Evolutionary conservation across 2,797 vertebrate species (phyloP), one percentile per base, ranked within the genome.

Genomic region (Sternarchorhynchus goeldii): DNA sequence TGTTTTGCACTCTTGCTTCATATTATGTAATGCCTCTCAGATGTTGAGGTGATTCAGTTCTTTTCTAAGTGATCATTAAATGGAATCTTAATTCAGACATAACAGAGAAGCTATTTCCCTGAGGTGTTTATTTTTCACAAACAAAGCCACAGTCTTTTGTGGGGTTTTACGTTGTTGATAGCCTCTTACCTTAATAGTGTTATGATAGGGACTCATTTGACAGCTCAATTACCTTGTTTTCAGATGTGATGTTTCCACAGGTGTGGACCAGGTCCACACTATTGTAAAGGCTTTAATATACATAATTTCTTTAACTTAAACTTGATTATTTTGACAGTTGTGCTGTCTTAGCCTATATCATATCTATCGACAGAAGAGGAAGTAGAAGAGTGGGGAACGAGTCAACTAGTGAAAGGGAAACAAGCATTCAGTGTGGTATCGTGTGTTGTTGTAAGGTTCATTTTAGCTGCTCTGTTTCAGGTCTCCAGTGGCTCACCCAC

Each of bases 11-110:
- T 75, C 82, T 87, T 86, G 59, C 75, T 78, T 81, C 75, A 79
- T 58, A 72, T 85, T 57, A 69, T 64, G 41, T 88, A 86, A 85
- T 85, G 76, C 82, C 57, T 81, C 36, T 88, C 83, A 87, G 78
- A 86, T 86, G 83, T 82, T 45, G 63, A 59, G 67, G 76, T 80
- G 77, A 65, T 73, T 45, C 41, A 55, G 65, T 76, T 78, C 56
- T 79, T 60, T 67, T 80, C 73, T 73, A 81, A 70, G 75, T 77
- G 57, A 74, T 78, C 81, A 76, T 83, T 83, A 79, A 79, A 83
- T 79, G 80, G 78, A 84, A 85, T 81, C 55, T 85, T 55, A 56
- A 70, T 83, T 76, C 72, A 72, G 71, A 82, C n/a, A 34, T 68
- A 73, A 76, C 41, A 63, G 55, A 74, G 65, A 77, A 81, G 66